These are phyloP conservation scores for Pteromalus puparum DNA, from an alignment of 1,140 invertebrate genomes.

Conservation along the genomic window DNA sequence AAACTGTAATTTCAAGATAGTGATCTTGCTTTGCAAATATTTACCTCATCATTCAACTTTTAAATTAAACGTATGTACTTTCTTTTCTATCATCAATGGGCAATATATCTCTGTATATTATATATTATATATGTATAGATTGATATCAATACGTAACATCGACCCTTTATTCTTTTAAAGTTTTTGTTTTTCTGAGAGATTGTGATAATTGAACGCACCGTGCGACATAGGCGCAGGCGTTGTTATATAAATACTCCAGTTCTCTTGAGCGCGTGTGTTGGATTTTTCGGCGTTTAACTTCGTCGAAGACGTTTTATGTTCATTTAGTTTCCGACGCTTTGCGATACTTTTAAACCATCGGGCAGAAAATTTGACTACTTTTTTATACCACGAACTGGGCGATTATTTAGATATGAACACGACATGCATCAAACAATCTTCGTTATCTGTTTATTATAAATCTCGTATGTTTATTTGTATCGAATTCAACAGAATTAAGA, in stretches of 20 bases:
- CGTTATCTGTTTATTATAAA: constrained; percentile 17
- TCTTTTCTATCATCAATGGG: constrained; percentile 16
- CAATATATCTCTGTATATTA: constrained; percentile 45
- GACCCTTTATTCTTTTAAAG: constrained; percentile 39
- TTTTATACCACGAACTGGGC: constrained; percentile 17
- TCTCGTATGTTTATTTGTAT: neutral
- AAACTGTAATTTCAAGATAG: neutral
- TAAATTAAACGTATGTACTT: constrained; percentile 18
- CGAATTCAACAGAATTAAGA: constrained; percentile 33
- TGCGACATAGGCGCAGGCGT: neutral
- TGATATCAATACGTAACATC: constrained; percentile 52
- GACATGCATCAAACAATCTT: constrained; percentile 11
- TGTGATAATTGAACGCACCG: constrained; percentile 11
- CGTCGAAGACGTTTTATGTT: neutral
- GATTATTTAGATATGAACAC: constrained; percentile 38
- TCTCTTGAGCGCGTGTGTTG: neutral
- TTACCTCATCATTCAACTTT: constrained; percentile 21
- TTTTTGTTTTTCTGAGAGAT: constrained; percentile 28
- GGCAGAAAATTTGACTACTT: constrained; percentile 21
- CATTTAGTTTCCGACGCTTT: neutral
- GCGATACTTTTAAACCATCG: neutral
- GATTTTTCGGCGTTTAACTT: neutral
- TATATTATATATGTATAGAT: constrained; percentile 50
- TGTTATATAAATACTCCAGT: constrained; percentile 5
- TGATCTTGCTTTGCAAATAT: neutral